Base-by-base conservation (phyloP, 2,888 invertebrate genomes). In the Trisateles emortualis region DNA sequence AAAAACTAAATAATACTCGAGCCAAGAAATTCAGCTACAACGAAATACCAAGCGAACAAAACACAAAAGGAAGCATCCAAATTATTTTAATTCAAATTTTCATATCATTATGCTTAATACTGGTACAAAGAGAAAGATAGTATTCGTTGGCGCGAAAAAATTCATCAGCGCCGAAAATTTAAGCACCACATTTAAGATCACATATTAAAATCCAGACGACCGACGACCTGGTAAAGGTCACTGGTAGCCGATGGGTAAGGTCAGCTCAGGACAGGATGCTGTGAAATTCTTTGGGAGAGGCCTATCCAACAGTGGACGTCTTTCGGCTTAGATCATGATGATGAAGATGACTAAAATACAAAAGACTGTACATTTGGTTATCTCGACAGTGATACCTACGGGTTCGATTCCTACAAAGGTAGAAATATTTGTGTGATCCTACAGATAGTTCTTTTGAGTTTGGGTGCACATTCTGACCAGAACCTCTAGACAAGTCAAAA, bases 21-120 rank as follows among this genome's bases (percentile, higher is more conserved):
- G 9, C 17, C 26, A 32, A 38, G 13, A 33, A 62, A 38, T 62
- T 35, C 26, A 42, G 17, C 33, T 33, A 44, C 33, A 47, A 45
- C 48, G 39, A 41, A 41, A 69, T 32, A 39, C 13, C 9, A 10
- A 22, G 10, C 1, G 10, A 6, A 33, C 19, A 14, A 36, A 41
- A 29, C 16, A 35, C 17, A 46, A 52, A 53, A 50, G 24, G 35
- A 52, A 41, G 49, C 43, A 36, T 47, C 26, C 43, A 39, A 70
- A 70, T 63, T 52, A 63, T 70, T 68, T 67, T 57, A 70, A 70
- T 64, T 60, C 60, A 64, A 51, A 68, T 64, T 60, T 60, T 57
- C 64, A 71, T 67, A 68, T 64, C 57, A 60, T 59, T 67, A 64
- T 40, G 16, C 43, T 38, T 11, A 43, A n/a, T 52, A 53, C 26